A percentile compares a stretch with the other conserved stretches of the same genome.
phyloP scores from a whole-genome alignment of 2,113 vertebrate species.

The Xyliphius kryptos region DNA sequence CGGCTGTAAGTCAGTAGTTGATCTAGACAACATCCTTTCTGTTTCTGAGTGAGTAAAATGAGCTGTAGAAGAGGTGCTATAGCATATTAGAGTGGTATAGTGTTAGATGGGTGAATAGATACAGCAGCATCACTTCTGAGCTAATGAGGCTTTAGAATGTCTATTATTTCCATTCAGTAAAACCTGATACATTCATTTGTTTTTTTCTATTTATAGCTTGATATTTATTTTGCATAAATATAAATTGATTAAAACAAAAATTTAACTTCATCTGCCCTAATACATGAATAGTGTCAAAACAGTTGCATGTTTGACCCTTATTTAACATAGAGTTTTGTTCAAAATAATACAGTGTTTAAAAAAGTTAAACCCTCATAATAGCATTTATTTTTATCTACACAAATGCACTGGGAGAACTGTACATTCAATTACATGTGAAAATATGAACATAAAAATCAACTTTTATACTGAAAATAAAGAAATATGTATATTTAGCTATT shows the following conservation, averaged over 20 bases:
- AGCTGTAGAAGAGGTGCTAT: not conserved
- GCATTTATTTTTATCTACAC: no score
- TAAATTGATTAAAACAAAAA: not conserved
- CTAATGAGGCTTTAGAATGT: not conserved
- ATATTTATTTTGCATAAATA: not conserved
- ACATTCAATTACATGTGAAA: no score
- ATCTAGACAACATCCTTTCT: slow-evolving; percentile 20
- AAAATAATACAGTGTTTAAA: no score
- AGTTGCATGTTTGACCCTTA: not conserved
- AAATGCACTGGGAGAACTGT: no score
- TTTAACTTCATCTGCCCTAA: not conserved
- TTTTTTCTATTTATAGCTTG: slow-evolving; percentile 16
- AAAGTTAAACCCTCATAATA: no score
- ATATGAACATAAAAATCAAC: no score
- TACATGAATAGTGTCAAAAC: not conserved
- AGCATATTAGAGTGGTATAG: not conserved
- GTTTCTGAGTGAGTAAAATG: slow-evolving; percentile 13
- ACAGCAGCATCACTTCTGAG: not conserved
- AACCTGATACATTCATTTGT: slow-evolving; percentile 9
- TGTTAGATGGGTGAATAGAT: not conserved
- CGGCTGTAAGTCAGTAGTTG: slow-evolving; percentile 12
- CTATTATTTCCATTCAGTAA: slow-evolving; percentile 1
- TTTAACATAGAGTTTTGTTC: no score
- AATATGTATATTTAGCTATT: no score
- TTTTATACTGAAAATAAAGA: no score